A percentile compares a stretch with the other conserved stretches of the same genome.
phyloP scores from a whole-genome alignment of 1,140 invertebrate genomes.

The Trichonephila clavata region DNA sequence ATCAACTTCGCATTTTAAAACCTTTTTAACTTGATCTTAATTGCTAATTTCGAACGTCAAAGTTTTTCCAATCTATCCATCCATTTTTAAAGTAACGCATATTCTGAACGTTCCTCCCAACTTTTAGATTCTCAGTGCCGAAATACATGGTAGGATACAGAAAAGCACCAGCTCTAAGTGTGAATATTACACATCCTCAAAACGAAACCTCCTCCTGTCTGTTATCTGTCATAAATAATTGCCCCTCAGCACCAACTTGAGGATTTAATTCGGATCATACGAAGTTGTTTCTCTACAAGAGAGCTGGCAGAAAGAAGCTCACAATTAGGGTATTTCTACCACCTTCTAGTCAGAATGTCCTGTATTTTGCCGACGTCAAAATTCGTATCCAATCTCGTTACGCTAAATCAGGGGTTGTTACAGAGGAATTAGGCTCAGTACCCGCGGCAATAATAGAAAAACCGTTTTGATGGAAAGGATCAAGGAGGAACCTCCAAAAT shows the following conservation, averaged over 20 bases:
- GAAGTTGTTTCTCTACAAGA: conserved; percentile 11
- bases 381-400: neutral
- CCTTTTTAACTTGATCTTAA: neutral
- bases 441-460: neutral
- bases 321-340: conserved; percentile 10
- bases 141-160: neutral
- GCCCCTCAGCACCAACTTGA: conserved; percentile 38
- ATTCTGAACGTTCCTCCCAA: neutral
- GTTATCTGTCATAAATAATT: conserved; percentile 53
- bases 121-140: neutral
- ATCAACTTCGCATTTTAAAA: neutral
- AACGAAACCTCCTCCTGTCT: conserved; percentile 51
- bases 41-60: neutral
- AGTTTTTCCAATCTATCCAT: neutral
- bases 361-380: conserved; percentile 30
- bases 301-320: conserved; percentile 7
- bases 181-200: neutral
- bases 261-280: conserved; percentile 45
- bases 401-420: conserved; percentile 45
- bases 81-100: neutral
- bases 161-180: neutral
- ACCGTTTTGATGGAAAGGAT: conserved; percentile 29
- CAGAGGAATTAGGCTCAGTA: conserved; percentile 9
- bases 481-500: neutral
- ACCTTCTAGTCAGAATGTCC: conserved; percentile 8